Evolutionary conservation across 30 jellyfish, hydroid and myxozoan genomes (phyloP), one percentile per base, ranked within the genome.

Genomic region (Aurelia aurita): DNA sequence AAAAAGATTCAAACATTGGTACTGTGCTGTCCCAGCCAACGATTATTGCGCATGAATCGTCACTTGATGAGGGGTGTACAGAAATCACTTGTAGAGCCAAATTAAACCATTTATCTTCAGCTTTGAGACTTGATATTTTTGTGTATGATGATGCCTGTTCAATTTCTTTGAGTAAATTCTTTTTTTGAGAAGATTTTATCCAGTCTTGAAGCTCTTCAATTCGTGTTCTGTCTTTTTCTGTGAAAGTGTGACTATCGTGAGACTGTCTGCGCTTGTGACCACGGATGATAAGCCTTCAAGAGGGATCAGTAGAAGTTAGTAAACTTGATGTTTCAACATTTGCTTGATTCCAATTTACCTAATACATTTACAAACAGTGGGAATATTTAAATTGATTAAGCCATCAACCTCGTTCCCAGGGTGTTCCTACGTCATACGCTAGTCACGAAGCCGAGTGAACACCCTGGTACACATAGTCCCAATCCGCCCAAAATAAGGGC

Each of bases 11-110:
- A 29, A 69, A 69, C 16, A 43, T 0, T 11, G 82, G 82, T 22
- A 4, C 0, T 0, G 82, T 69, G 47, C 82, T 28, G 47, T 69
- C 82, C 82, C 82, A 69, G 3, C 44, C 82, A 13, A 39, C 21
- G 39, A 69, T 20, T 1, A 69, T 45, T 4, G 66, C 29, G 4
- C 82, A 69, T 31, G 82, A 32, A 13, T 11, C 3, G 29, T 69
- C 82, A 32, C 44, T 39, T 10, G 54, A 5, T 32, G 82, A 69
- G 14, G 18, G 43, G 18, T 69, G 57, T 27, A 69, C 66, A 2
- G 65, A 21, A 34, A 69, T 58, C 7, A 69, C 82, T 69, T 69
- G 82, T 0, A 69, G 47, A 15, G 43, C 7, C 67, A 69, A 44
- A 28, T 69, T 22, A n/a, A 69, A 18, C 82, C 82, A 69, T n/a